phyloP scores from a whole-genome alignment of 2,888 invertebrate species.

The Micoletzkya japonica region DNA sequence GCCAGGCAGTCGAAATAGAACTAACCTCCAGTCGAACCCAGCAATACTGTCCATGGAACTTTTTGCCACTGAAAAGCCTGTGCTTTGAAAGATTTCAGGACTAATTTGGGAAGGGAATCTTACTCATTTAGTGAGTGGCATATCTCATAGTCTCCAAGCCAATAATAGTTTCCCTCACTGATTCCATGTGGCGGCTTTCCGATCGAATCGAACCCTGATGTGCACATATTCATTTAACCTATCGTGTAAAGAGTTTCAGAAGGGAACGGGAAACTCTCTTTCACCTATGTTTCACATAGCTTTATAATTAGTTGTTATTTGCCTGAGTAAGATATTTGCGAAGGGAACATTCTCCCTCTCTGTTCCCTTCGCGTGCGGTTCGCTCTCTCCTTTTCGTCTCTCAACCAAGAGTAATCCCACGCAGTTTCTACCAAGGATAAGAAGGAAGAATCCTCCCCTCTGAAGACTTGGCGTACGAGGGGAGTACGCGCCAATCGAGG shows the following conservation, averaged over 20 bases:
- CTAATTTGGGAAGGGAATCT: neutral
- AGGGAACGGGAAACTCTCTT: neutral
- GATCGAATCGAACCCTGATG: constrained; percentile 61
- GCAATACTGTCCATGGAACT: constrained; percentile 60
- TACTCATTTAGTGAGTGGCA: constrained; percentile 52
- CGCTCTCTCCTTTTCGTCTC: no score
- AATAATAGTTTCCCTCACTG: constrained; percentile 64
- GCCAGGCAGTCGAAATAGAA: neutral
- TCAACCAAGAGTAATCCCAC: no score
- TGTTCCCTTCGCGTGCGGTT: no score
- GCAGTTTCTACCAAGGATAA: no score
- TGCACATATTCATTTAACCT: neutral
- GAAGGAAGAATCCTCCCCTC: no score
- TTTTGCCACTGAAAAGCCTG: constrained; percentile 34
- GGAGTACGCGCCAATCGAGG: no score
- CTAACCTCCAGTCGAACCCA: constrained; percentile 52
- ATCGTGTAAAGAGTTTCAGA: neutral
- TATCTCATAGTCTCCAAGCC: constrained; percentile 64
- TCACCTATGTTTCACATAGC: no score
- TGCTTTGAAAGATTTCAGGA: neutral
- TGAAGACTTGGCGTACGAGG: no score
- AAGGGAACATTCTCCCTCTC: no score
- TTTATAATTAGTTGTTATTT: no score
- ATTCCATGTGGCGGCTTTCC: constrained; percentile 63
- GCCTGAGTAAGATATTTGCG: neutral